These are phyloP conservation scores for Dione juno DNA, from an alignment of 2,888 invertebrate genomes.

Conservation along the genomic window DNA sequence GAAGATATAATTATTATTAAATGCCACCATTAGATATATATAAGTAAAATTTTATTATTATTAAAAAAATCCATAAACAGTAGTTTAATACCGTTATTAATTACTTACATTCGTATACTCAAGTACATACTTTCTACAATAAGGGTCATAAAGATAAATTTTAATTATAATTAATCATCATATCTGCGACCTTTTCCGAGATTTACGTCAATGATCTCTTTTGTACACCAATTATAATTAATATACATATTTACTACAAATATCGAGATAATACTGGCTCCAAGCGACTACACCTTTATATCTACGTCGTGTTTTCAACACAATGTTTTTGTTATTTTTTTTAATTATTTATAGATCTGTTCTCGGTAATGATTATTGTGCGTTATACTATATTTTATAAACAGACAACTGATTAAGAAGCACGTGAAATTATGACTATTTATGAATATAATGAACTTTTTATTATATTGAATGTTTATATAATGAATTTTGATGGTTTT, in stretches of 20 bases:
- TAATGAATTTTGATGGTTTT: too few relatives aligned
- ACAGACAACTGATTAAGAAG: conserved; percentile 7
- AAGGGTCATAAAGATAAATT: conserved; percentile 13
- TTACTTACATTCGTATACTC: background rate
- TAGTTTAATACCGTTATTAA: background rate
- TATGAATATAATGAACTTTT: too few relatives aligned
- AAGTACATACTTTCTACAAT: conserved; percentile 16
- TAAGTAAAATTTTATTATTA: background rate
- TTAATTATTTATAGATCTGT: conserved; percentile 9
- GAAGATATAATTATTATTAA: background rate
- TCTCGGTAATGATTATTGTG: background rate
- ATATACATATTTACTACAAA: background rate
- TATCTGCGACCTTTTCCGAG: conserved; percentile 15
- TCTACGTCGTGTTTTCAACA: conserved; percentile 4
- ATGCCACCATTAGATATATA: background rate
- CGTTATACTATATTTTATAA: conserved; percentile 7
- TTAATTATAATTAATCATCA: conserved; percentile 22
- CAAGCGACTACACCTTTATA: conserved; percentile 23
- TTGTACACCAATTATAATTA: conserved; percentile 28
- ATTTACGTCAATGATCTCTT: conserved; percentile 39
- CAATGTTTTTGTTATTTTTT: conserved; percentile 1
- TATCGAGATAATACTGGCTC: background rate
- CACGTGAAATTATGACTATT: background rate
- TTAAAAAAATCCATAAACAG: background rate
- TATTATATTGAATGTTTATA: too few relatives aligned